phyloP scores from a whole-genome alignment of 2,797 vertebrate species.

The Clarias pachynema region DNA sequence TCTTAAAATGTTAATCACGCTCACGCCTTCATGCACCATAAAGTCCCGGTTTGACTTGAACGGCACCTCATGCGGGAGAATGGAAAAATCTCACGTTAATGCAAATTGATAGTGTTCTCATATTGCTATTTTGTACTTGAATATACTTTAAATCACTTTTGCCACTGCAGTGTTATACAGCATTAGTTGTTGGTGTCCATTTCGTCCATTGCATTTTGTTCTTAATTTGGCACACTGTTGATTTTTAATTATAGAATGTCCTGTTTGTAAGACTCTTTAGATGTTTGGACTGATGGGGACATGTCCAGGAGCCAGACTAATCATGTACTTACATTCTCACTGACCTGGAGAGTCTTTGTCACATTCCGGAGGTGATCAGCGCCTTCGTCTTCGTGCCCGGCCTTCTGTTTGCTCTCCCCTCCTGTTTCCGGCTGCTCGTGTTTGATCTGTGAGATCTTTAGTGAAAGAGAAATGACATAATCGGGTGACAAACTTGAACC shows the following conservation, averaged over 20 bases:
- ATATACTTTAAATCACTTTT: not conserved
- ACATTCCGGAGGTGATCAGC: constrained; percentile 67
- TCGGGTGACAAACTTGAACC: not conserved
- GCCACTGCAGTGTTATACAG: not conserved
- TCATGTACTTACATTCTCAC: constrained; percentile 76
- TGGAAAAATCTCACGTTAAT: not conserved
- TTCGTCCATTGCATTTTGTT: not conserved
- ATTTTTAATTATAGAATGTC: not conserved
- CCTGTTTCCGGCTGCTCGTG: constrained; percentile 73
- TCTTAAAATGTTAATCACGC: no score
- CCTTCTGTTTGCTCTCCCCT: constrained; percentile 81
- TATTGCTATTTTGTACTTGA: not conserved
- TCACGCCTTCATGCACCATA: no score
- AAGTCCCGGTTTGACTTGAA: no score
- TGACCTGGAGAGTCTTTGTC: constrained; percentile 77
- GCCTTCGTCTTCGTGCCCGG: constrained; percentile 76
- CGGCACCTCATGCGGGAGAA: not conserved
- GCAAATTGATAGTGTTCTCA: not conserved
- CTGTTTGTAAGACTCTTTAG: constrained; percentile 75
- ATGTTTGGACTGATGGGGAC: constrained; percentile 69
- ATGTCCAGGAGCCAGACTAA: not conserved
- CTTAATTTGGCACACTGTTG: not conserved
- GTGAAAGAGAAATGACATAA: not conserved
- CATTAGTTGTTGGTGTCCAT: not conserved
- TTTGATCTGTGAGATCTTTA: constrained; percentile 32